Evolutionary conservation across 2,797 vertebrate genomes (phyloP).

Genomic region (Erpetoichthys calabaricus): DNA sequence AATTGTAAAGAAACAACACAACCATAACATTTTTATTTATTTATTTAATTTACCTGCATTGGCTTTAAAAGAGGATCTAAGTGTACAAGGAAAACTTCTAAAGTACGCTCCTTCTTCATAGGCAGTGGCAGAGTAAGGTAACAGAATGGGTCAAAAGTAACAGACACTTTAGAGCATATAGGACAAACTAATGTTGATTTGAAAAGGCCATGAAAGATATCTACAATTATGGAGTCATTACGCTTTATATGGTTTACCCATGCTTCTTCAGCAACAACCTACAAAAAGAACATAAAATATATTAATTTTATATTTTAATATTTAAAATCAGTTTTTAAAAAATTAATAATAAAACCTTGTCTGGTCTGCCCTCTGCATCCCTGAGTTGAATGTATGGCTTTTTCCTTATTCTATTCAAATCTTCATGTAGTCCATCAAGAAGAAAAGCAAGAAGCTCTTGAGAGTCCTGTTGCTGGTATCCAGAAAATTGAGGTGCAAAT

Average conservation of each 20-base stretch:
- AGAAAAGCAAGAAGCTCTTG: constrained; percentile 93
- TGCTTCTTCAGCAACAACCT: constrained; percentile 95
- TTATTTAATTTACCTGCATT: constrained; percentile 60
- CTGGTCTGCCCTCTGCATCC: constrained; percentile 81
- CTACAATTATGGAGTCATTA: constrained; percentile 96
- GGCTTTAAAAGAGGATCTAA: constrained; percentile 83
- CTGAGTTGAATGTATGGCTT: constrained; percentile 96
- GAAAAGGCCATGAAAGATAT: constrained; percentile 98
- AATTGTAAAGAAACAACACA: constrained; percentile 14
- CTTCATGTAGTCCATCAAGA: constrained; percentile 91
- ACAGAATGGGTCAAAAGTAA: constrained; percentile 97
- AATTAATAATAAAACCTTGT: constrained; percentile 56
- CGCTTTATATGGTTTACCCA: constrained; percentile 96
- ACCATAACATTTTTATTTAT: neutral
- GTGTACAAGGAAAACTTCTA: constrained; percentile 89
- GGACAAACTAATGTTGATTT: constrained; percentile 96
- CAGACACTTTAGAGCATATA: constrained; percentile 85
- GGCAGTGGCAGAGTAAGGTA: constrained; percentile 94
- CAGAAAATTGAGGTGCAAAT: constrained; percentile 95
- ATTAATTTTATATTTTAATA: neutral
- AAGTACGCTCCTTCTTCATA: constrained; percentile 89
- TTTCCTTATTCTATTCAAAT: constrained; percentile 93
- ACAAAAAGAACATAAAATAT: constrained; percentile 22
- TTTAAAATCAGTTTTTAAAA: neutral
- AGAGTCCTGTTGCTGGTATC: constrained; percentile 96